Evolutionary conservation across 2,797 vertebrate genomes (phyloP).

Genomic region (Sebastes glaucus): DNA sequence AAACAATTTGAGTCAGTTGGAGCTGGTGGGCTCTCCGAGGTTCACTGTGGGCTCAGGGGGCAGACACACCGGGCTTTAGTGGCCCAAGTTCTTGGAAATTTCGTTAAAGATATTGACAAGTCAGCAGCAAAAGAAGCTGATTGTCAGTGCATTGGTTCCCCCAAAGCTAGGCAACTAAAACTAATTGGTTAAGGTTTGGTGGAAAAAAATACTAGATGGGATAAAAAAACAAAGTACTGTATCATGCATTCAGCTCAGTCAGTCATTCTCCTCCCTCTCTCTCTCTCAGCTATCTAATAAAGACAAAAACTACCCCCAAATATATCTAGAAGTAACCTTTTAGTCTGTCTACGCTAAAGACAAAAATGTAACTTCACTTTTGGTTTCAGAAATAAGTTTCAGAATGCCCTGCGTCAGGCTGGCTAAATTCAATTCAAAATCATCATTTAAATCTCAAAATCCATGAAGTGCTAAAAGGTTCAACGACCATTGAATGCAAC

Average conservation of each 20-base stretch:
- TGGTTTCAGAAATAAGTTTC: neutral
- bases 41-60: neutral
- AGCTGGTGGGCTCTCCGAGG: neutral
- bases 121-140: neutral
- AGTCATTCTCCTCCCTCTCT: neutral
- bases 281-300: neutral
- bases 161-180: neutral
- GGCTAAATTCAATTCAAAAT: too few species aligned
- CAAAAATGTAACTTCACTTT: neutral
- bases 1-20: slow-evolving; percentile 5
- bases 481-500: neutral
- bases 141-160: neutral
- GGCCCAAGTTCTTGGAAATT: neutral
- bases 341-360: neutral
- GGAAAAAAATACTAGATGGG: neutral
- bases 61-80: neutral
- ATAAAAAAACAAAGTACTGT: neutral
- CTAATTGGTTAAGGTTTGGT: neutral
- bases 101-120: neutral
- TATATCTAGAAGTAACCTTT: neutral
- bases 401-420: too few species aligned
- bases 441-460: neutral
- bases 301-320: neutral
- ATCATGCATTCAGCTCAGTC: neutral
- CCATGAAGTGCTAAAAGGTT: neutral